A percentile compares a stretch with the other conserved stretches of the same genome.
These are phyloP conservation scores for Coelopa pilipes DNA, from an alignment of 2,888 invertebrate species.

Conservation along the genomic window DNA sequence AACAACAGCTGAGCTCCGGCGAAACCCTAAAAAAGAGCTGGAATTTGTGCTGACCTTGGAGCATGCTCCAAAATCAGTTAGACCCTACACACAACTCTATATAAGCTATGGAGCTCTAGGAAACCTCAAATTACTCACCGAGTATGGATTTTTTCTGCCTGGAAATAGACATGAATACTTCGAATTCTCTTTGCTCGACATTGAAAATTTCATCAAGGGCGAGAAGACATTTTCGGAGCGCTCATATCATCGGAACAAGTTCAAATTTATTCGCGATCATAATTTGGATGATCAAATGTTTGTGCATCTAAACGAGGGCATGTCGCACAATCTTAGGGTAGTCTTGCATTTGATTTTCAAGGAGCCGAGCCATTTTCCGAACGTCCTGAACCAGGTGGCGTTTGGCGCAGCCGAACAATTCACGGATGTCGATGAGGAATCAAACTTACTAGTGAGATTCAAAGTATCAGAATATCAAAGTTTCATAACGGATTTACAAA, in stretches of 20 bases:
- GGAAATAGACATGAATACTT: conserved; percentile 77
- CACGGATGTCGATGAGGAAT: conserved; percentile 51
- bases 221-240: conserved; percentile 53
- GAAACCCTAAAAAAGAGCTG: conserved; percentile 34
- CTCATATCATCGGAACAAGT: conserved; percentile 70
- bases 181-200: conserved; percentile 70
- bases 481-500: conserved; percentile 50
- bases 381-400: conserved; percentile 64
- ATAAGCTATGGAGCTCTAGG: conserved; percentile 89
- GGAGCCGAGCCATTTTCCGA: conserved; percentile 58
- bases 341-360: conserved; percentile 62
- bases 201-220: conserved; percentile 67
- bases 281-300: conserved; percentile 73
- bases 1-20: conserved; percentile 68
- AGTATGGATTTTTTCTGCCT: conserved; percentile 86
- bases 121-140: conserved; percentile 81
- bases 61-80: conserved; percentile 61
- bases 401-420: conserved; percentile 58
- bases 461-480: conserved; percentile 58
- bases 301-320: conserved; percentile 72
- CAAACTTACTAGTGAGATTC: conserved; percentile 49
- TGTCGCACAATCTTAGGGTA: conserved; percentile 74
- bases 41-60: conserved; percentile 54
- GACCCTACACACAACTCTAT: conserved; percentile 80
- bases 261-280: conserved; percentile 74